These are phyloP conservation scores for Drosophila setifemur DNA, from an alignment of 1,140 invertebrate species.

Conservation along the genomic window DNA sequence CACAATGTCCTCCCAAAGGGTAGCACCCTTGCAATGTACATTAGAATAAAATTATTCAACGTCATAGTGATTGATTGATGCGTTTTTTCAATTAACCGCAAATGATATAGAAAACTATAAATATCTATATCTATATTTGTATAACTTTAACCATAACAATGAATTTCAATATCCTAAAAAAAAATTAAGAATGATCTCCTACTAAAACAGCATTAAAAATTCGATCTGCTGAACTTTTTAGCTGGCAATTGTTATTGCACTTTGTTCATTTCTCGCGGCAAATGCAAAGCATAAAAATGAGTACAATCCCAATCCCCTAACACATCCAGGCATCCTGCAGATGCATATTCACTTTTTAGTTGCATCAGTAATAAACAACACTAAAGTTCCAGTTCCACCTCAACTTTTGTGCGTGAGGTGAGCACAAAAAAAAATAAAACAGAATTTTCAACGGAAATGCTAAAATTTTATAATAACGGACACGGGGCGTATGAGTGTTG, in stretches of 20 bases:
- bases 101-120: too few relatives aligned
- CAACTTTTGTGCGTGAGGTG: constrained; percentile 12
- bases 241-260: constrained; percentile 40
- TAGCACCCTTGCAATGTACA: neutral
- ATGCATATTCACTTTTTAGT: constrained; percentile 46
- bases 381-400: constrained; percentile 17
- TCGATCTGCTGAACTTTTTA: constrained; percentile 12
- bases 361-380: constrained; percentile 20
- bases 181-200: too few relatives aligned
- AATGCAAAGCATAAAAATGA: constrained; percentile 52
- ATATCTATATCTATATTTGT: too few relatives aligned
- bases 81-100: too few relatives aligned
- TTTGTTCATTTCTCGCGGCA: constrained; percentile 41
- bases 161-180: too few relatives aligned
- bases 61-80: too few relatives aligned
- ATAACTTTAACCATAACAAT: too few relatives aligned
- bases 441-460: constrained; percentile 50
- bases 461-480: constrained; percentile 55
- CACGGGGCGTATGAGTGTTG: constrained; percentile 38
- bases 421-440: constrained; percentile 27
- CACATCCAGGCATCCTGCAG: constrained; percentile 6
- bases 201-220: neutral
- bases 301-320: constrained; percentile 6
- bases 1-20: neutral
- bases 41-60: too few relatives aligned